Evolutionary conservation across 2,113 vertebrate species (phyloP).

Genomic region (Emydocephalus ijimae): DNA sequence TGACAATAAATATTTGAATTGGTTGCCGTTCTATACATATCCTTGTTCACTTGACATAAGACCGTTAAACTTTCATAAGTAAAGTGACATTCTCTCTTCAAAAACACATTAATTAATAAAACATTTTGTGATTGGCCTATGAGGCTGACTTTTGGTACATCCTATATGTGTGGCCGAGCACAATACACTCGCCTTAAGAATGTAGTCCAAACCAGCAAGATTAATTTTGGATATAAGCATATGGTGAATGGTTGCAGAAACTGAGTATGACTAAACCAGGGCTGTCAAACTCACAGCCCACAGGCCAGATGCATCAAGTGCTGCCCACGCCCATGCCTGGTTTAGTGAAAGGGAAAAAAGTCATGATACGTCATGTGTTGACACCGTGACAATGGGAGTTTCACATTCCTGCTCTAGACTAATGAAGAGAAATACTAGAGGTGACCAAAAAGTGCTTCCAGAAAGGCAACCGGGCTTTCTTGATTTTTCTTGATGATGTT

Average conservation of each 20-base stretch:
- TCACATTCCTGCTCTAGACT: not conserved
- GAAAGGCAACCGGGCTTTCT: not conserved
- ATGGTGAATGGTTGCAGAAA: not conserved
- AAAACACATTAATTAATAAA: not conserved
- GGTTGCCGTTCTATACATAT: not conserved
- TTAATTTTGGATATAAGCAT: not conserved
- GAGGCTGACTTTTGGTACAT: not conserved
- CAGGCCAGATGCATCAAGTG: no score
- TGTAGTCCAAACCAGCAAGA: not conserved
- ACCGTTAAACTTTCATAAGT: not conserved
- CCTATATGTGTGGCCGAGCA: not conserved
- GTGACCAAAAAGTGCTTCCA: not conserved
- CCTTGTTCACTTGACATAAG: not conserved
- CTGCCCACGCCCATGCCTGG: no score
- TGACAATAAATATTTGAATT: not conserved
- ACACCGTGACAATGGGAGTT: no score
- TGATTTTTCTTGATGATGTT: not conserved
- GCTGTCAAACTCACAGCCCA: no score
- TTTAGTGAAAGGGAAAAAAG: no score
- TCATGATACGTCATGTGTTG: no score
- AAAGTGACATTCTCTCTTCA: not conserved
- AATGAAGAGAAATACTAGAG: not conserved
- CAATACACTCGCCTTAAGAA: not conserved
- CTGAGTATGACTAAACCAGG: not conserved
- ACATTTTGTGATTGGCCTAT: not conserved